These are phyloP conservation scores for Conomelus anceps DNA, from an alignment of 2,888 invertebrate species.

Conservation along the genomic window DNA sequence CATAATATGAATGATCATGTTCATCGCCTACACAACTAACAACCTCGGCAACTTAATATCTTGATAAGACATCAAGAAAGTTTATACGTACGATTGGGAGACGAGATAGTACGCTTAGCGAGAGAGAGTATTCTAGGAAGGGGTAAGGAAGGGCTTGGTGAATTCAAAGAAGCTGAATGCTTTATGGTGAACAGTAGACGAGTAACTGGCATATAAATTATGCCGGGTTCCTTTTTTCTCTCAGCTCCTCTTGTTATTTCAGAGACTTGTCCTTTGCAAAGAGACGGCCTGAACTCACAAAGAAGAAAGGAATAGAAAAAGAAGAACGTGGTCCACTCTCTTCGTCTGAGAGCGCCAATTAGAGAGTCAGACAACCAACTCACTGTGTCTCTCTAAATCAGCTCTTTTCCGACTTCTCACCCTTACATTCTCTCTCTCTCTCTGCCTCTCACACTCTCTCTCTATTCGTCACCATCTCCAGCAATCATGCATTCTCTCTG, in stretches of 20 bases:
- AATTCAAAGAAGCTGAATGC: not conserved
- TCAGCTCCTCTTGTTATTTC: conserved; percentile 10
- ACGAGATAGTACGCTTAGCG: no score
- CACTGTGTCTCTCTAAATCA: not conserved
- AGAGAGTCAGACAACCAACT: not conserved
- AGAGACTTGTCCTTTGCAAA: not conserved
- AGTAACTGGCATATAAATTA: conserved; percentile 11
- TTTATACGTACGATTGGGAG: not conserved
- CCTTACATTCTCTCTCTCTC: not conserved
- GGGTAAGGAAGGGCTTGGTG: no score
- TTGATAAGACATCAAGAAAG: not conserved
- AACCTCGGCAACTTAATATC: not conserved
- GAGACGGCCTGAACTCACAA: not conserved
- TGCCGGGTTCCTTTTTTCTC: not conserved
- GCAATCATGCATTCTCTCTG: not conserved
- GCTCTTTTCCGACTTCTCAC: not conserved
- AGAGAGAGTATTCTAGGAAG: not conserved
- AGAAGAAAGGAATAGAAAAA: no score
- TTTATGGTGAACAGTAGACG: not conserved
- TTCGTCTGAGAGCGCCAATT: not conserved
- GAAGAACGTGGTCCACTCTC: not conserved
- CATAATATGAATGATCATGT: no score
- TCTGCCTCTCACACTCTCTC: not conserved
- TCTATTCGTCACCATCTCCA: not conserved
- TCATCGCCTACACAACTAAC: not conserved